Evolutionary conservation across 1,140 invertebrate species (phyloP), one percentile per base, ranked within the genome.

Genomic region (Saccostrea cuccullata): DNA sequence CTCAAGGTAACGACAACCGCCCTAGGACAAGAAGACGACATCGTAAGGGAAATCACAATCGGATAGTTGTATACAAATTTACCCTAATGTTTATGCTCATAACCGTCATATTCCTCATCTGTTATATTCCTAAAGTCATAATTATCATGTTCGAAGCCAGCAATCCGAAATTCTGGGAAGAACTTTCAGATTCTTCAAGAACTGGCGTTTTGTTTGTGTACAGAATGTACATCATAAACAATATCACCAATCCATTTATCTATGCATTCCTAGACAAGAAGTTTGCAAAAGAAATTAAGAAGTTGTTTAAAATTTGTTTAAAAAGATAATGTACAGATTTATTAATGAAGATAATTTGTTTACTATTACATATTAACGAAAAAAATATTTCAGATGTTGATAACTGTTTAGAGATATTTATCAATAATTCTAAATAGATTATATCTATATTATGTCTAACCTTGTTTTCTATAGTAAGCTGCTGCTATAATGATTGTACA

Each of bases 31-130:
- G 17, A 20, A 0, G 5, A 64, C 6, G n/a, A 20, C 17, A 8
- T 20, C 17, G 58, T n/a, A 64, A 64, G n/a, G 2, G 15, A 82
- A 17, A 82, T 13, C 6, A 82, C 26, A 30, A 55, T 6, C 36
- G 23, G 47, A 11, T 5, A 26, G 40, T 23, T 30, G 26, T 82
- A 4, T 1, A 47, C 13, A 30, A 82, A 23, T 23, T 23, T 47
- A 82, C 23, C 26, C 15, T 82, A 2, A 82, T 82, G 73, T 82
- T 82, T 47, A 82, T 82, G 73, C 40, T 82, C 5, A 82, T 82
- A 30, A 82, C 73, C 0, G 20, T 30, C 26, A 47, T 82, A 17
- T 82, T 36, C 73, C 26, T 82, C 4, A 30, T 82, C 23, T 82
- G 73, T 82, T 82, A 82, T 82, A 82, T 82, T 26, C 73, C 73